Conservation (phyloP, 2,888 invertebrate genomes). For the Eupithecia pulchellata region DNA sequence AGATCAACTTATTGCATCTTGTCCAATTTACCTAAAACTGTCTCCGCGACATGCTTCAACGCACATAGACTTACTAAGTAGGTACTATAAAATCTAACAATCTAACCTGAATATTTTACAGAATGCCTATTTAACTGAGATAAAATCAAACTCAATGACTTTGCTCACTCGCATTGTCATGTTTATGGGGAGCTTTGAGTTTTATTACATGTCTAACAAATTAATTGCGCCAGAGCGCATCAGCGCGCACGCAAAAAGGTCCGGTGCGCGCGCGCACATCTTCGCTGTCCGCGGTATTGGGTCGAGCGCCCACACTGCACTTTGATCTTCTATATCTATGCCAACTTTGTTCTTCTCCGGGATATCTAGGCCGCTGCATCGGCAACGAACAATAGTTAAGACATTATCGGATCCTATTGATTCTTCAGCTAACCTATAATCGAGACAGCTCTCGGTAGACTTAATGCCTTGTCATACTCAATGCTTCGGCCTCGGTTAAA, state of each 20-base stretch:
- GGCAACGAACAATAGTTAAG: conserved; percentile 59
- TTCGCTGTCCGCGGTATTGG: conserved; percentile 75
- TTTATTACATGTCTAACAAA: conserved; percentile 57
- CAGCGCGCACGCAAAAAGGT: conserved; percentile 63
- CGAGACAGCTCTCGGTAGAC: conserved; percentile 26
- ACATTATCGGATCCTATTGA: conserved; percentile 61
- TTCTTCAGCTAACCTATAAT: conserved; percentile 39
- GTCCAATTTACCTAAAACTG: background rate
- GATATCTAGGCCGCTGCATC: conserved; percentile 77
- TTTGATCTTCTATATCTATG: conserved; percentile 82
- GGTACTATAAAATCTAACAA: background rate
- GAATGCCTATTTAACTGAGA: background rate
- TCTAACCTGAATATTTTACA: background rate
- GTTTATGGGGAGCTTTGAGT: conserved; percentile 53
- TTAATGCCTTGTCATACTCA: background rate
- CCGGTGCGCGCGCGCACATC: conserved; percentile 72
- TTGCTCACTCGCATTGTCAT: conserved; percentile 20
- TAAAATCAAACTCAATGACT: background rate
- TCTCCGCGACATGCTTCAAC: background rate
- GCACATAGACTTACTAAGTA: background rate
- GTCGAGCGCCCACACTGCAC: conserved; percentile 83
- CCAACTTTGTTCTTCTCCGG: conserved; percentile 81
- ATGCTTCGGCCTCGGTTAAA: background rate
- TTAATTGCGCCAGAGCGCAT: conserved; percentile 63
- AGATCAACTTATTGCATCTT: background rate